A percentile compares a stretch with the other conserved stretches of the same genome.
Conservation (phyloP, 2,888 invertebrate species). For the Cheiracanthium punctorium region DNA sequence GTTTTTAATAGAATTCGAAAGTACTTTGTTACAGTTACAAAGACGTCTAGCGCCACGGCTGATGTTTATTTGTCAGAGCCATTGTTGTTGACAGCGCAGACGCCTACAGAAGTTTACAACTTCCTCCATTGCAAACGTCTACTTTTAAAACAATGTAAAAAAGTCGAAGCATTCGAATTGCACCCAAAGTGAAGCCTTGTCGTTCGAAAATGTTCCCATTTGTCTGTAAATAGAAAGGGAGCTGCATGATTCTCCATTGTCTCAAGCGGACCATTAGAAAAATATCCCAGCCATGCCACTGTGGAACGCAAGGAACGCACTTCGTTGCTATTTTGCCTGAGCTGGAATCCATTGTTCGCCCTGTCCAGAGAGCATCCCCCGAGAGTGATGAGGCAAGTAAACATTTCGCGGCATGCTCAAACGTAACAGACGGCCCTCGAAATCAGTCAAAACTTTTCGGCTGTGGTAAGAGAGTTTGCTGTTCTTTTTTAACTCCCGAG, state of each 20-base stretch:
- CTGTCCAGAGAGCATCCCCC: neutral
- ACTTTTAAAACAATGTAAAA: too few species aligned
- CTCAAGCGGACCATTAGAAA: conserved; percentile 9
- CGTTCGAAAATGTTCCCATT: neutral
- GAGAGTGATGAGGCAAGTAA: neutral
- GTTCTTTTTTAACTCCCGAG: too few species aligned
- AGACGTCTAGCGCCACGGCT: too few species aligned
- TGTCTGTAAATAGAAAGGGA: neutral
- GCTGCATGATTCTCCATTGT: neutral
- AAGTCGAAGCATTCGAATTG: neutral
- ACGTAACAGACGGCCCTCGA: neutral
- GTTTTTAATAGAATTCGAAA: too few species aligned
- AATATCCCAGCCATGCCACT: neutral
- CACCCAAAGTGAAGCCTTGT: neutral
- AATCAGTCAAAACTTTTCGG: too few species aligned
- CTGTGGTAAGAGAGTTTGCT: too few species aligned
- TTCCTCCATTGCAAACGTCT: too few species aligned
- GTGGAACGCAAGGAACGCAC: neutral
- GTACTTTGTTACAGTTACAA: too few species aligned
- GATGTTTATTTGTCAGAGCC: too few species aligned
- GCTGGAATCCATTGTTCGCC: neutral
- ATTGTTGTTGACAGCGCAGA: too few species aligned
- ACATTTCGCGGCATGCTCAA: neutral
- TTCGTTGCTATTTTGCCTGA: neutral
- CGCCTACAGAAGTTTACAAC: too few species aligned